Percentiles rank a stretch among this genome's conserved stretches.
These are phyloP conservation scores for Limanda limanda DNA, from an alignment of 2,113 vertebrate species.

Conservation along the genomic window DNA sequence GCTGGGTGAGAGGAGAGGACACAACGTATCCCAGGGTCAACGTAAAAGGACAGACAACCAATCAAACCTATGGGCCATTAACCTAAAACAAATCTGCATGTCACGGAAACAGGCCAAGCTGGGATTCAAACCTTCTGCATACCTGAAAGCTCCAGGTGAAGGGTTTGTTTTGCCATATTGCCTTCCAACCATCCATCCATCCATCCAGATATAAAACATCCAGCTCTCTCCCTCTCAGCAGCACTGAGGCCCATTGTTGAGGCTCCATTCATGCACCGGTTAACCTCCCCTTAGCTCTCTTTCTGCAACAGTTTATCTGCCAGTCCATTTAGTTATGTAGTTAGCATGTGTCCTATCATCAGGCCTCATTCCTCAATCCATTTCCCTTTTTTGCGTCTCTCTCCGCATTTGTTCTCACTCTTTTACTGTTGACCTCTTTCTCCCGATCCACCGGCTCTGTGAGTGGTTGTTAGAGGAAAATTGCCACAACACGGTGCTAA, in stretches of 20 bases:
- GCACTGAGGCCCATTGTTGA: conserved; percentile 53
- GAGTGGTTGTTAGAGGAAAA: conserved; percentile 61
- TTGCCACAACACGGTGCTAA: conserved; percentile 35
- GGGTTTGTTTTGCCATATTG: too few species aligned
- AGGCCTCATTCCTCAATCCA: not conserved
- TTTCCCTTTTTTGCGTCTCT: conserved; percentile 23
- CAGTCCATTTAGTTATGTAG: conserved; percentile 39
- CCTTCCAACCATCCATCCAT: not conserved
- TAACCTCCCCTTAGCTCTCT: conserved; percentile 50
- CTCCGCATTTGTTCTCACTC: conserved; percentile 33
- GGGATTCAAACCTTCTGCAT: too few species aligned
- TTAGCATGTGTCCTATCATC: conserved; percentile 29
- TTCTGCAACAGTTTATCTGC: conserved; percentile 37
- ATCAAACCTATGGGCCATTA: too few species aligned
- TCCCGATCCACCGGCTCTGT: conserved; percentile 23
- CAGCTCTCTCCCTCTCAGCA: conserved; percentile 30
- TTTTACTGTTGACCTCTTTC: conserved; percentile 35
- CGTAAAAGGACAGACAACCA: too few species aligned
- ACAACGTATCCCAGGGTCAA: too few species aligned
- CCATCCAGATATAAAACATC: conserved; percentile 10
- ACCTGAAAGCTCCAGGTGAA: too few species aligned
- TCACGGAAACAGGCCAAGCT: too few species aligned
- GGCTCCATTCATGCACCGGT: conserved; percentile 53
- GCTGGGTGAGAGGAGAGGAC: too few species aligned
- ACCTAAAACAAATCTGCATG: too few species aligned